Evolutionary conservation across 2,888 invertebrate genomes (phyloP).

Genomic region (Celastrina argiolus): DNA sequence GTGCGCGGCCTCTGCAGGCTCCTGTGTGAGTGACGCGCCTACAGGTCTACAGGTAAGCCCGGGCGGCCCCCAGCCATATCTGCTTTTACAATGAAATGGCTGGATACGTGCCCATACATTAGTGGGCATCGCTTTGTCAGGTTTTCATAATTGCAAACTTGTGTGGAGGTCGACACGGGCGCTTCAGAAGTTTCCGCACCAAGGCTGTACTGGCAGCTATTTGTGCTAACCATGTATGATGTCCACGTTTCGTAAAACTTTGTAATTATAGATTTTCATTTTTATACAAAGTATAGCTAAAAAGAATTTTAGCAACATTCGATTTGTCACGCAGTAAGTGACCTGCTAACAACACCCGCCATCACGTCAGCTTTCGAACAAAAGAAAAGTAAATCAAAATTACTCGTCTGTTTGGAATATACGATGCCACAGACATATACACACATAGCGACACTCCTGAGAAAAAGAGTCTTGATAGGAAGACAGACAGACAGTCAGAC

Average conservation of each 20-base stretch:
- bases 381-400: too few species aligned
- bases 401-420: too few species aligned
- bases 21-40: conserved; percentile 59
- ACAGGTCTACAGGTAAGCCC: conserved; percentile 69
- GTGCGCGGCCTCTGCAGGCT: conserved; percentile 40
- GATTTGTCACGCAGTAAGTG: too few species aligned
- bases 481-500: too few species aligned
- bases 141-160: conserved; percentile 30
- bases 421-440: too few species aligned
- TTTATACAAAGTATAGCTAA: too few species aligned
- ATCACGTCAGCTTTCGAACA: too few species aligned
- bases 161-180: conserved; percentile 37
- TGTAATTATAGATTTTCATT: too few species aligned
- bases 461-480: too few species aligned
- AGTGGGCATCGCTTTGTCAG: conserved; percentile 36
- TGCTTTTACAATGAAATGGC: conserved; percentile 63
- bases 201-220: conserved; percentile 30
- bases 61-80: conserved; percentile 64
- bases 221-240: neutral
- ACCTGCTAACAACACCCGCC: too few species aligned
- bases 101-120: conserved; percentile 57
- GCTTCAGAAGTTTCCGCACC: conserved; percentile 44
- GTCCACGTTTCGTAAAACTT: neutral
- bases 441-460: too few species aligned
- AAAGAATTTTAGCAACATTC: too few species aligned